Evolutionary conservation across 2,113 vertebrate genomes (phyloP).

Genomic region (Aegotheles bennettii): DNA sequence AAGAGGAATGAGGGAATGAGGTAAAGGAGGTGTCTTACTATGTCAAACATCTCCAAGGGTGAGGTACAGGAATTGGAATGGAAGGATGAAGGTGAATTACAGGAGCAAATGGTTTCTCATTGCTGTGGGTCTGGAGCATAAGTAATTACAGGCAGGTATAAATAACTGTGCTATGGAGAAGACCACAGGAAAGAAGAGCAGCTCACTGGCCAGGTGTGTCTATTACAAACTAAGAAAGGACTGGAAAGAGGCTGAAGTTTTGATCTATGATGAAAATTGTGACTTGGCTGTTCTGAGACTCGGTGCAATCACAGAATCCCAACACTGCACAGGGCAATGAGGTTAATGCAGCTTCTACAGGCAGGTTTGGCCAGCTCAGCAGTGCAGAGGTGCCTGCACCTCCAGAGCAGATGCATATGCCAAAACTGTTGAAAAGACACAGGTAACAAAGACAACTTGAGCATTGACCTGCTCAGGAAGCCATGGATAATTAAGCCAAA

Average conservation of each 20-base stretch:
- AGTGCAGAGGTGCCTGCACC: neutral
- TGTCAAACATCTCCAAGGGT: neutral
- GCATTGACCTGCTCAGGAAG: neutral
- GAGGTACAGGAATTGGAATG: neutral
- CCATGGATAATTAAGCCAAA: neutral
- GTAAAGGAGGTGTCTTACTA: neutral
- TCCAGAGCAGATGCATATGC: fast-evolving
- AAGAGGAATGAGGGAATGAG: neutral
- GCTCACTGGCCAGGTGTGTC: neutral
- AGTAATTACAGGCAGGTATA: neutral
- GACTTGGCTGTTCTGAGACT: neutral
- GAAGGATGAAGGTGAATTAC: neutral
- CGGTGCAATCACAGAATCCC: neutral
- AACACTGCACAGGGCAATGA: neutral
- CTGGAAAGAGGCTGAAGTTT: neutral
- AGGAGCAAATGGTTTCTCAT: neutral
- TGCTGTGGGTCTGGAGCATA: neutral
- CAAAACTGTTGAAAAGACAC: neutral
- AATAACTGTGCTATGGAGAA: neutral
- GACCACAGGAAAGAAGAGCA: neutral
- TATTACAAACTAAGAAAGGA: neutral
- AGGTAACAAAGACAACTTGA: neutral
- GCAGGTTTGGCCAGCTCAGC: neutral
- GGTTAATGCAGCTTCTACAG: fast-evolving
- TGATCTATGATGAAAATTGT: no score